Evolutionary conservation across 2,113 vertebrate species (phyloP).

Genomic region (Melanostigma gelatinosum): DNA sequence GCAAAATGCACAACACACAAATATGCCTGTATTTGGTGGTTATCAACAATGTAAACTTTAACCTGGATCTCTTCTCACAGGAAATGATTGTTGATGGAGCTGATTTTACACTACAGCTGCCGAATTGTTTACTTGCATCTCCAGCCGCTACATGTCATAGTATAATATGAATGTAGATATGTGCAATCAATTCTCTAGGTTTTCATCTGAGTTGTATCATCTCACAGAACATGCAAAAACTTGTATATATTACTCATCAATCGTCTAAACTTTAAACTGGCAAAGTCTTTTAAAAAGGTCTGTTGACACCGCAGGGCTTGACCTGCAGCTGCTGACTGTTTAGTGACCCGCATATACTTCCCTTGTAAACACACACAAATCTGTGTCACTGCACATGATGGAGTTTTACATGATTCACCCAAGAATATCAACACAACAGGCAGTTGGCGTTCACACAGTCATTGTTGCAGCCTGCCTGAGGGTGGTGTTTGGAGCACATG

Average conservation of each 20-base stretch:
- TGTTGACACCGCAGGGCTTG: conserved; percentile 33
- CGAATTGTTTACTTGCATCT: conserved; percentile 18
- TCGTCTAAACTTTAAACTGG: conserved; percentile 47
- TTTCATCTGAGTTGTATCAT: conserved; percentile 32
- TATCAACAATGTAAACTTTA: not conserved
- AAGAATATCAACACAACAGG: conserved; percentile 49
- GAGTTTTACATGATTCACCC: conserved; percentile 52
- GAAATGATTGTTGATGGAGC: not conserved
- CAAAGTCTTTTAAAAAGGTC: conserved; percentile 21
- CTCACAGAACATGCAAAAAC: not conserved
- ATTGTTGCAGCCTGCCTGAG: conserved; percentile 34
- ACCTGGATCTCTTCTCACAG: not conserved
- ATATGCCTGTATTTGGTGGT: not conserved
- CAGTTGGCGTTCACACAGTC: conserved; percentile 15
- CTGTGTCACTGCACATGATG: conserved; percentile 24
- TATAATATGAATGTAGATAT: not conserved
- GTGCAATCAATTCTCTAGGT: not conserved
- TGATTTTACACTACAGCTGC: not conserved
- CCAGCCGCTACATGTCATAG: too few relatives aligned
- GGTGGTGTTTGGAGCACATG: conserved; percentile 29
- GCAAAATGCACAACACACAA: not conserved
- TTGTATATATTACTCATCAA: conserved; percentile 42
- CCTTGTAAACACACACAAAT: conserved; percentile 41
- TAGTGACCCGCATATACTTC: conserved; percentile 16
- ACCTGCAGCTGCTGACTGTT: conserved; percentile 61